Evolutionary conservation across 2,113 vertebrate genomes (phyloP), one percentile per base, ranked within the genome.

Genomic region (Anoplopoma fimbria): DNA sequence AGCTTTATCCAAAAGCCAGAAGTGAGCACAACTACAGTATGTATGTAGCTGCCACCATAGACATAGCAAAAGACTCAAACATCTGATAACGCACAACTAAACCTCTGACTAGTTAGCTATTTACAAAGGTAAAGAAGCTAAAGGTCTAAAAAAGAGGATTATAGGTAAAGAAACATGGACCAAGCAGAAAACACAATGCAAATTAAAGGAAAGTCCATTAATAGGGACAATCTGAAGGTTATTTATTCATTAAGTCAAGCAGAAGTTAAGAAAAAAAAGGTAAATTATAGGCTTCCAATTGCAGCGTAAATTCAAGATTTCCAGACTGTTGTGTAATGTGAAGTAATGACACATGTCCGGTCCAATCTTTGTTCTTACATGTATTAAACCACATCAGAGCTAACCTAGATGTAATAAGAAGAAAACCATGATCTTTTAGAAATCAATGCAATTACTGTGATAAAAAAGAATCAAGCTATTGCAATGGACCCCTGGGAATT

Each of bases 371-470:
- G 76, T 77, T 62, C 73, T 68, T 69, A 82, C 86, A 79, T 70
- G 62, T 69, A 84, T 77, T 57, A 79, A 78, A 88, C 83, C 73
- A 70, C 65, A 87, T 87, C 58, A 75, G 25, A 68, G 53, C 29
- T 15, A 47, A 64, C 67, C 58, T 10, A 45, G 38, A 86, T 83
- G 77, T 75, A 88, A 91, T 91, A 87, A 82, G n/a, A n/a, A 75
- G 71, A 79, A 84, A 87, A 69, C 57, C 79, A 62, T 64, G 69
- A 85, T 88, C 63, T 88, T 83, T 78, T 21, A 58, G 62, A 87
- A 91, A 93, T 88, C 91, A 85, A 90, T 92, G 65, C 61, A 84
- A 88, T 90, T 89, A 88, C 74, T 82, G 58, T 89, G 84, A 93
- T 94, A 85, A 91, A 75, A 83, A 77, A 57, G 89, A 90, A 88